Base-by-base conservation (phyloP, 2,888 invertebrate genomes). In the Agrotis segetum region DNA sequence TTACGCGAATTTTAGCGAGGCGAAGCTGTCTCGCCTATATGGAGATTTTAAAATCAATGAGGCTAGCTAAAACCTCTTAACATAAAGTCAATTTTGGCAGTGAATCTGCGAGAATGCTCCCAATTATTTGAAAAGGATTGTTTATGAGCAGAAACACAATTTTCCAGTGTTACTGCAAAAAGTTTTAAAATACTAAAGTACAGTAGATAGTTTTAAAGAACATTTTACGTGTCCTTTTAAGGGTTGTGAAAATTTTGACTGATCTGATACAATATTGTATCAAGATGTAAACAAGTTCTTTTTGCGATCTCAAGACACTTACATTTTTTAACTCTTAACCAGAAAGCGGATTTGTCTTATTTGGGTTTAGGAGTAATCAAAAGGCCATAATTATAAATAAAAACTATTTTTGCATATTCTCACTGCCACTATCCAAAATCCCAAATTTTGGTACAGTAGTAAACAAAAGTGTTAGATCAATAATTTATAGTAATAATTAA, bases 1-100 rank as follows among this genome's bases (percentile, higher is more conserved):
- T 71, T 65, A 72, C 72, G 65, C 19, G 56, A 81, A 55, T 70
- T 74, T 67, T 60, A 67, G 16, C 59, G n/a, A 55, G 44, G 56
- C 29, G 47, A 56, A 16, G 46, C 62, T 69, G 55, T 49, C 67
- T 62, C 50, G 53, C 55, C 47, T n/a, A 34, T 29, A 19, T 34
- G 46, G 40, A 16, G 21, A 58, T 52, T 59, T 53, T 14, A 9
- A 59, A 40, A 49, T 21, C n/a, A 49, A 49, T 47, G 34, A 34
- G 46, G 29, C 7, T 75, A 17, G 24, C 16, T 50, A 11, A 34
- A 56, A 67, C 16, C 19, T 67, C 17, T 34, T 44, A 16, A 50
- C 4, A 14, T 29, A 34, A 49, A 46, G 52, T 29, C 46, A 19
- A 1, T 52, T 59, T 16, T 24, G 21, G 29, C 47, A 29, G 53